Evolutionary conservation across 1,140 invertebrate genomes (phyloP), one percentile per base, ranked within the genome.

Genomic region (Archivesica marissinica): DNA sequence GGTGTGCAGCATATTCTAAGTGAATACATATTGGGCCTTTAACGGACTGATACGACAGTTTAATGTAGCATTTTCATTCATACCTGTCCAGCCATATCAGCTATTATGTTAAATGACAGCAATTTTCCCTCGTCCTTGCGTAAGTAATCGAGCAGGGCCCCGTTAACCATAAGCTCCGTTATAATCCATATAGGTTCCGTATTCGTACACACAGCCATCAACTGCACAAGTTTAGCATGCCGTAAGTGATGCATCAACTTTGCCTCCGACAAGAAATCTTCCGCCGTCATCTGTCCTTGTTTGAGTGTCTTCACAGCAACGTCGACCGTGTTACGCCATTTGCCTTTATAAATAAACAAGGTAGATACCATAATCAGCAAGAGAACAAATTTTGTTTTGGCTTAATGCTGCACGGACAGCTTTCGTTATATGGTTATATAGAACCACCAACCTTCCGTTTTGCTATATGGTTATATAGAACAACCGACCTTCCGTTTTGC

Each of bases 161-260:
- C 98, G 94, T 99, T 98, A 92, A 98, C 98, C 99, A 99, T 99
- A 39, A 99, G 95, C 95, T 99, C 99, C 0, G 99, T 99, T 61
- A 99, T 99, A 90, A 99, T 99, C 92, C 99, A 99, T 92, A 99
- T 99, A 0, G 99, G 99, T 94, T 99, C 99, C 92, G 99, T 97
- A 88, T 98, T 96, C 11, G 99, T 99, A 92, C 99, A 99, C 15
- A 99, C 99, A 20, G 99, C 99, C 94, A 99, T 99, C 59, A 99
- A 94, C 92, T 99, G 98, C 88, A 99, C 99, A 23, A 99, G 95
- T 94, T 99, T 99, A 44, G 95, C 96, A 94, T 99, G 99, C 72
- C 98, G 95, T 64, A 95, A 95, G 94, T 98, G 99, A 94, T 99
- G 99, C 99, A 99, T 99, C 61, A 99, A 99, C 95, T 99, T 98